phyloP scores from a whole-genome alignment of 2,113 vertebrate species.

The Lampris incognitus region DNA sequence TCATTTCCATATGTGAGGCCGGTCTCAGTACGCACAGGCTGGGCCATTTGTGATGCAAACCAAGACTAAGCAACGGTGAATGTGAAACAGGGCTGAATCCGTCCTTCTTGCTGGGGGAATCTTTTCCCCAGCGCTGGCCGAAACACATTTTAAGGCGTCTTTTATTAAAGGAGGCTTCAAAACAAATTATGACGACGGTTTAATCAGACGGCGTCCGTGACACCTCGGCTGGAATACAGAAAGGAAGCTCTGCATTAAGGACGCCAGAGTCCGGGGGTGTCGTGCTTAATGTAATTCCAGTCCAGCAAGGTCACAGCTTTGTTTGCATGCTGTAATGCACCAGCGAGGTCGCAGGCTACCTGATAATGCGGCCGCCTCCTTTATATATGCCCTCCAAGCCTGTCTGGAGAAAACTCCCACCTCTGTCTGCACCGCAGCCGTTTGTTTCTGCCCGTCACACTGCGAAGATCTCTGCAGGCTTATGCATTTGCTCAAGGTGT shows the following conservation, averaged over 20 bases:
- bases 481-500: not conserved
- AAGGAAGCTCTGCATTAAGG: not conserved
- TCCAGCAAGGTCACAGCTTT: not conserved
- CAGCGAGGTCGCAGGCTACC: not conserved
- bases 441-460: not conserved
- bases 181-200: no score
- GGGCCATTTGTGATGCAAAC: no score
- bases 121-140: no score
- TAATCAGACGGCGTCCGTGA: no score
- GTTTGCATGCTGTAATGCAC: slow-evolving; percentile 2
- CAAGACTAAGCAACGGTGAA: no score
- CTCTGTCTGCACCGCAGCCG: not conserved
- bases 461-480: not conserved
- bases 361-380: slow-evolving; percentile 8
- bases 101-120: no score
- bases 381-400: not conserved
- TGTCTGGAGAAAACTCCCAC: slow-evolving; percentile 2
- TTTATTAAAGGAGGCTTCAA: no score
- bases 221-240: no score
- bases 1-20: no score
- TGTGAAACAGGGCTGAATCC: no score
- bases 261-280: not conserved
- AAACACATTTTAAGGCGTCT: no score
- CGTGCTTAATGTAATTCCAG: not conserved
- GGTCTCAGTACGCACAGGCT: no score